Percentiles rank a stretch among this genome's conserved stretches.
Evolutionary conservation across 2,797 vertebrate species (phyloP).

Genomic region (Pristis pectinata): DNA sequence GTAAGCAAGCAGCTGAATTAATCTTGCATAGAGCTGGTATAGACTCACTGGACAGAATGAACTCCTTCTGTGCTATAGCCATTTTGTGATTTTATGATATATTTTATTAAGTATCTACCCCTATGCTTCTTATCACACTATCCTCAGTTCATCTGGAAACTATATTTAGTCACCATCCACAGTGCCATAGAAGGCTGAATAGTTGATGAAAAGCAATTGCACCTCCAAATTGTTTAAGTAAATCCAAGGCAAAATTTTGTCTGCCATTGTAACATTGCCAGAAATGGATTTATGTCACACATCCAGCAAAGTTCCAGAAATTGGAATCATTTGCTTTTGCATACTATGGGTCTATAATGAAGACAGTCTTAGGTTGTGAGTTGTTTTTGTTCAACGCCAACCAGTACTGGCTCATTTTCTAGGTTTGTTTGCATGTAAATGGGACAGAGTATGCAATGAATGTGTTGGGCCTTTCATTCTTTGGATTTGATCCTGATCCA

Average conservation of each 20-base stretch:
- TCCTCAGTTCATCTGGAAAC: not conserved
- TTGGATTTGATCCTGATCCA: constrained; percentile 1
- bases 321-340: not conserved
- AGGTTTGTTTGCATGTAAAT: not conserved
- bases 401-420: not conserved
- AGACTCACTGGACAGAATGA: no score
- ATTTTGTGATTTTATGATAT: not conserved
- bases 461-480: not conserved
- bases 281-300: not conserved
- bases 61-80: no score
- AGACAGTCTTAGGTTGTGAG: not conserved
- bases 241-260: not conserved
- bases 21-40: no score
- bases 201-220: not conserved
- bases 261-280: not conserved
- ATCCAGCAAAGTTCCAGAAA: not conserved
- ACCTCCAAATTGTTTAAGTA: not conserved
- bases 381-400: not conserved
- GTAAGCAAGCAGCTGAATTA: no score
- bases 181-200: not conserved
- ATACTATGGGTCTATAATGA: not conserved
- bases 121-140: no score
- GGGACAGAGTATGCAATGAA: not conserved
- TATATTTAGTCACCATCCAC: no score
- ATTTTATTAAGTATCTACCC: not conserved